phyloP scores from a whole-genome alignment of 2,888 invertebrate species.

The Clunio marinus region DNA sequence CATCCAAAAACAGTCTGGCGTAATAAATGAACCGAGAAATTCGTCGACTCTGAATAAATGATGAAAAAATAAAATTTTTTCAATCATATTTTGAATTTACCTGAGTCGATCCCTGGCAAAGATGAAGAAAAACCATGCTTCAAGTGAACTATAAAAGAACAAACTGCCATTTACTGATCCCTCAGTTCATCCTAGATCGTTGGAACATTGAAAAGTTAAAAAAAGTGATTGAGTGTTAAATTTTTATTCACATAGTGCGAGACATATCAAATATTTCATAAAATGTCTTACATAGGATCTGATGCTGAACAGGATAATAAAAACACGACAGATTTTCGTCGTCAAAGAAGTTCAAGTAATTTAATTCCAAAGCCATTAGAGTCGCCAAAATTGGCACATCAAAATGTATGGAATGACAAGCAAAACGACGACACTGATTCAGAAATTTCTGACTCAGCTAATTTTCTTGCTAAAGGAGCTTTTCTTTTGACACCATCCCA shows the following conservation, averaged over 20 bases:
- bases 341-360: conserved; percentile 41
- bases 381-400: conserved; percentile 47
- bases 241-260: conserved; percentile 11
- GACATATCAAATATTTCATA: neutral
- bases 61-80: neutral
- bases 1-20: conserved; percentile 13
- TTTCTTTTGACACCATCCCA: conserved; percentile 81
- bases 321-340: conserved; percentile 43
- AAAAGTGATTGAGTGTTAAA: neutral
- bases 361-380: conserved; percentile 44
- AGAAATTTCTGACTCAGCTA: conserved; percentile 68
- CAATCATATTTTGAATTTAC: neutral
- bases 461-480: conserved; percentile 76
- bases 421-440: conserved; percentile 73
- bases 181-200: conserved; percentile 16
- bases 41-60: neutral
- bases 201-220: neutral
- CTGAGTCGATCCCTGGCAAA: neutral
- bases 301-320: conserved; percentile 50
- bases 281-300: conserved; percentile 50
- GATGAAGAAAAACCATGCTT: neutral
- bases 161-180: conserved; percentile 10
- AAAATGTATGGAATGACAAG: conserved; percentile 49
- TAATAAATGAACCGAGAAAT: conserved; percentile 32
- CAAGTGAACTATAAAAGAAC: conserved; percentile 25